Base-by-base conservation (phyloP, 2,113 vertebrate species). In the Mastomys coucha region DNA sequence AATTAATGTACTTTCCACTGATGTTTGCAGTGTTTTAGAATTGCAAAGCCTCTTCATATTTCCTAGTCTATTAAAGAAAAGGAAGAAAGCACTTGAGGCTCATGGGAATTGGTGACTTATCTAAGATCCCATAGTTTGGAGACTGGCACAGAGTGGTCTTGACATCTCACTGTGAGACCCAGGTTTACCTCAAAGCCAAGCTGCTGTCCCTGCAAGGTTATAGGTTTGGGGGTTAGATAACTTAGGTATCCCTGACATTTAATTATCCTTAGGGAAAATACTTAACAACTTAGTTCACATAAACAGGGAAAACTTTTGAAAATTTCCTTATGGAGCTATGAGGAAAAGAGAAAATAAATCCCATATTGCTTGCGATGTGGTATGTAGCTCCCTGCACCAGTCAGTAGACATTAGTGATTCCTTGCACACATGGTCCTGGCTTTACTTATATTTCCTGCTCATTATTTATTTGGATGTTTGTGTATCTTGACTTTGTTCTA, bases 151-250 rank as follows among this genome's bases (percentile, higher is more conserved):
- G 45, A 91, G n/a, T 45, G n/a, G 24, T 42, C 10, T 45, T 93
- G 58, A 67, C 8, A 56, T 73, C 65, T 88, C 90, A 80, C 45
- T 33, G 45, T 80, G 80, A 89, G 94, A 81, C 17, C 51, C 19
- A 92, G 89, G 19, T n/a, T 84, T 88, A 95, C 39, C 13, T 58
- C 76, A 96, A 26, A 88, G 76, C 39, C 80, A 90, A 94, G 51
- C 17, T 1, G 7, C 80, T 85, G 94, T 72, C 17, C 5, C 19
- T 81, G 5, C 2, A 53, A 94, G 5, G 8, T 13, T 87, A 42
- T 87, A 85, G 45, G 10, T 58, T 91, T 96, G 77, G 56, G 73
- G 31, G 69, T 80, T n/a, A 89, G 24, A 80, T 88, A 67, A 89
- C n/a, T 87, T 96, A 88, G 28, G 49, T 76, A 76, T 90, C 7